A percentile compares a stretch with the other conserved stretches of the same genome.
phyloP scores from a whole-genome alignment of 2,888 invertebrate species.

The Emmelina monodactyla region DNA sequence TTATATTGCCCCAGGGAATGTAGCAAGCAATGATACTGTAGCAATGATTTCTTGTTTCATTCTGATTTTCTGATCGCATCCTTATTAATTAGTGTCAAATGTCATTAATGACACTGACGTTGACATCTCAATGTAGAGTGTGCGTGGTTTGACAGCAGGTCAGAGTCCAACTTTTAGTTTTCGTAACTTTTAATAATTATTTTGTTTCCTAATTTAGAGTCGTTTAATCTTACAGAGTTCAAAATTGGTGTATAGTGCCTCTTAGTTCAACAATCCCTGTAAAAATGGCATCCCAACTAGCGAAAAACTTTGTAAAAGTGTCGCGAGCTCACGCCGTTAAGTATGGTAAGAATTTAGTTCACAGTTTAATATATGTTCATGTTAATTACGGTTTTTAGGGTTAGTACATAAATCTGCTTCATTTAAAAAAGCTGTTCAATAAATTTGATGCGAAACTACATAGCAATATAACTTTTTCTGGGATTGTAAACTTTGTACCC shows the following conservation, averaged over 20 bases:
- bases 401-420: too few species aligned
- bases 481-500: constrained; percentile 18
- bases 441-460: neutral
- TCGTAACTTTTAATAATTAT: constrained; percentile 26
- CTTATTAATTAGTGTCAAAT: too few species aligned
- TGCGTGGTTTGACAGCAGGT: constrained; percentile 25
- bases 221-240: constrained; percentile 23
- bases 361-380: constrained; percentile 9
- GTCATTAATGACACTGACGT: too few species aligned
- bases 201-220: constrained; percentile 17
- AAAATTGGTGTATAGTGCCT: constrained; percentile 19
- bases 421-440: neutral
- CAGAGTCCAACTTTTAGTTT: constrained; percentile 57
- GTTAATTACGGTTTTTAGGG: too few species aligned
- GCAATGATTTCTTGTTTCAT: too few species aligned
- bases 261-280: constrained; percentile 18
- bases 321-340: constrained; percentile 41
- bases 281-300: constrained; percentile 54
- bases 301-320: constrained; percentile 47
- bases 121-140: too few species aligned
- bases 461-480: too few species aligned
- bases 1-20: too few species aligned
- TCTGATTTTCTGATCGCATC: too few species aligned
- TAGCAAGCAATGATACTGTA: too few species aligned
- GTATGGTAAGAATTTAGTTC: constrained; percentile 36